These are phyloP conservation scores for Ernsta delagoae DNA, from an alignment of 2,888 invertebrate species.

Conservation along the genomic window DNA sequence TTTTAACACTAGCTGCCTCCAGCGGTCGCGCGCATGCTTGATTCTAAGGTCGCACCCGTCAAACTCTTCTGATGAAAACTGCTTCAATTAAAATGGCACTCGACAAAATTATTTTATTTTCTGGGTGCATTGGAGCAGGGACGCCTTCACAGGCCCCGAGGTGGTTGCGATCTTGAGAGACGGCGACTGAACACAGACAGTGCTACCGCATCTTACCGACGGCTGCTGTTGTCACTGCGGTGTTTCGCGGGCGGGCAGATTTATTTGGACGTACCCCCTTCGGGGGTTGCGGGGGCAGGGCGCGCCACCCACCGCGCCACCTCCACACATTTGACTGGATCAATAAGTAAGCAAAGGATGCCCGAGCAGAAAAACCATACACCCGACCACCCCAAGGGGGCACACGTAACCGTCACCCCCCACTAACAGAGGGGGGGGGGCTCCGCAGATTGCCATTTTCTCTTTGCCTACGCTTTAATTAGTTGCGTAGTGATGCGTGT, in stretches of 20 bases:
- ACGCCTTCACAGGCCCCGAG: constrained; percentile 37
- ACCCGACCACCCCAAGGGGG: constrained; percentile 84
- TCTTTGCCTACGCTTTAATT: constrained; percentile 86
- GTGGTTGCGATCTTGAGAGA: constrained; percentile 37
- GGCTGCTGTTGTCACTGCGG: constrained; percentile 83
- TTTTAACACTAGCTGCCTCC: constrained; percentile 67
- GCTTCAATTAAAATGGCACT: constrained; percentile 73
- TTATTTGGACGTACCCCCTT: constrained; percentile 85
- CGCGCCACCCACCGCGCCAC: constrained; percentile 81
- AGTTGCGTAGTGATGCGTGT: constrained; percentile 85
- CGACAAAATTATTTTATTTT: constrained; percentile 39
- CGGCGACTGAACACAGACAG: constrained; percentile 66
- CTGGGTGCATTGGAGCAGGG: constrained; percentile 38
- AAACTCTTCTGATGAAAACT: constrained; percentile 67
- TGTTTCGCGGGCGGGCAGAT: constrained; percentile 85
- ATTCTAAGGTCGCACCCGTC: constrained; percentile 72
- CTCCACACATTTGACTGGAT: constrained; percentile 86
- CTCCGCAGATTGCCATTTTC: constrained; percentile 85
- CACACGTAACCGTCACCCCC: constrained; percentile 84
- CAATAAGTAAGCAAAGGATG: constrained; percentile 86
- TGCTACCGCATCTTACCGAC: constrained; percentile 81
- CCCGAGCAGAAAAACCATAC: constrained; percentile 86
- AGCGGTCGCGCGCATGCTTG: constrained; percentile 79
- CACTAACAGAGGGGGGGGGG: constrained; percentile 76
- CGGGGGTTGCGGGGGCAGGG: constrained; percentile 73